Conservation (phyloP, 2,888 invertebrate genomes). For the Amorpha juglandis region DNA sequence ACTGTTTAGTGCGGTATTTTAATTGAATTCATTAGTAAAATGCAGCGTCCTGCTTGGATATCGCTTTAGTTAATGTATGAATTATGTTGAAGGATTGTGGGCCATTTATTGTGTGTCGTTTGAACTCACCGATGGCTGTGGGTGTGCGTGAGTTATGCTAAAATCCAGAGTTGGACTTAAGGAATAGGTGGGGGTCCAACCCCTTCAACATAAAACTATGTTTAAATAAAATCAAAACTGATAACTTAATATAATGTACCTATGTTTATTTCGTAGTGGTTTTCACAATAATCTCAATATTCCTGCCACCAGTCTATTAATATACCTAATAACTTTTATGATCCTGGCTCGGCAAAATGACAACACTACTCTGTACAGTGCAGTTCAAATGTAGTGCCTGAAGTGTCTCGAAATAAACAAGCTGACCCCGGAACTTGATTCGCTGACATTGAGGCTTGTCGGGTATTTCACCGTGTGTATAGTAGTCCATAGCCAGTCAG, state of each 20-base stretch:
- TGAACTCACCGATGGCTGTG: conserved; percentile 44
- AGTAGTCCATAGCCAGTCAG: too few relatives aligned
- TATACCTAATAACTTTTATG: neutral
- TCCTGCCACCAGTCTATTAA: too few relatives aligned
- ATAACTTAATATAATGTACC: too few relatives aligned
- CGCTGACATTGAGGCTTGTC: too few relatives aligned
- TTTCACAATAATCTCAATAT: too few relatives aligned
- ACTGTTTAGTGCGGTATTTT: neutral
- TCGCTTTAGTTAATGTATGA: conserved; percentile 24
- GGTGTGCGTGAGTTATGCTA: conserved; percentile 52
- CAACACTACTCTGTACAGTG: too few relatives aligned
- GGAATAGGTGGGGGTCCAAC: neutral
- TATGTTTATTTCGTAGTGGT: too few relatives aligned
- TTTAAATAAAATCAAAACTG: too few relatives aligned
- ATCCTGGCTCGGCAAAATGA: neutral
- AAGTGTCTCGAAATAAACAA: too few relatives aligned
- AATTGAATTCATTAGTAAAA: conserved; percentile 13
- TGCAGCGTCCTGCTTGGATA: neutral
- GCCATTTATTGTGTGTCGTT: conserved; percentile 49
- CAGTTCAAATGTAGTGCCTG: too few relatives aligned
- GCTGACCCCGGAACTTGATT: too few relatives aligned
- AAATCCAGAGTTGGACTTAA: neutral
- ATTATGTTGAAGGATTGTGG: conserved; percentile 50
- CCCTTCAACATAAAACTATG: neutral
- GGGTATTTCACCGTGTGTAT: too few relatives aligned